A percentile compares a stretch with the other conserved stretches of the same genome.
These are phyloP conservation scores for Pseudomyrmex sp. DNA, from an alignment of 1,140 invertebrate species.

Conservation along the genomic window DNA sequence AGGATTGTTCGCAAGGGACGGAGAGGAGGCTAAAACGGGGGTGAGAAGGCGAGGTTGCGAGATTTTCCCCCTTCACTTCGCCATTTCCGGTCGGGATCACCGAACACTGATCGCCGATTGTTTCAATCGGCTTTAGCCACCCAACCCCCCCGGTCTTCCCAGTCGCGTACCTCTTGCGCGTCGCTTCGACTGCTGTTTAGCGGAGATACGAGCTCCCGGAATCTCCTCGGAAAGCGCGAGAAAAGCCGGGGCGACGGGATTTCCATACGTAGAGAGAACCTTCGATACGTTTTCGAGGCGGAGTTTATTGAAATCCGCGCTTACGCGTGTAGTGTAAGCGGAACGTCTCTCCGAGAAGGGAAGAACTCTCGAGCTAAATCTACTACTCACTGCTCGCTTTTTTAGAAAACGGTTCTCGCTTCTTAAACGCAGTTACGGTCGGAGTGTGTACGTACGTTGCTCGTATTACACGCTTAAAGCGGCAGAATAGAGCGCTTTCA, in stretches of 20 bases:
- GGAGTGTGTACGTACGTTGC: background rate
- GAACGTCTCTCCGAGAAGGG: background rate
- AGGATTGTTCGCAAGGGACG: constrained; percentile 48
- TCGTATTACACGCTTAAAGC: background rate
- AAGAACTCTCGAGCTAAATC: background rate
- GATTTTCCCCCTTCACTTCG: constrained; percentile 1
- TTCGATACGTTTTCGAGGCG: constrained; percentile 55
- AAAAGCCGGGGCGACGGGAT: constrained; percentile 56
- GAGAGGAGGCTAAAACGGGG: background rate
- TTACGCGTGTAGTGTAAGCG: constrained; percentile 37
- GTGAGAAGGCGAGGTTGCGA: no score
- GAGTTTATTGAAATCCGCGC: constrained; percentile 64
- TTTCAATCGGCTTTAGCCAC: constrained; percentile 74
- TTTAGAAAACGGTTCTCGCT: background rate
- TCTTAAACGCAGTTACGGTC: background rate
- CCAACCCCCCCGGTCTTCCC: background rate
- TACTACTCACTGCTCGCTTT: background rate
- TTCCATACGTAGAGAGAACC: constrained; percentile 60
- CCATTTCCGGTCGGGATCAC: constrained; percentile 70
- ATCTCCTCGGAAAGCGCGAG: constrained; percentile 47
- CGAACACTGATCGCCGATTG: constrained; percentile 74
- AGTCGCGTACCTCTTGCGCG: background rate
- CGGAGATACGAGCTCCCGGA: constrained; percentile 57
- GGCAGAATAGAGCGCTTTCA: background rate
- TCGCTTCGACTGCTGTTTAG: constrained; percentile 62